Evolutionary conservation across 2,113 vertebrate genomes (phyloP).

Genomic region (Cottus gobio): DNA sequence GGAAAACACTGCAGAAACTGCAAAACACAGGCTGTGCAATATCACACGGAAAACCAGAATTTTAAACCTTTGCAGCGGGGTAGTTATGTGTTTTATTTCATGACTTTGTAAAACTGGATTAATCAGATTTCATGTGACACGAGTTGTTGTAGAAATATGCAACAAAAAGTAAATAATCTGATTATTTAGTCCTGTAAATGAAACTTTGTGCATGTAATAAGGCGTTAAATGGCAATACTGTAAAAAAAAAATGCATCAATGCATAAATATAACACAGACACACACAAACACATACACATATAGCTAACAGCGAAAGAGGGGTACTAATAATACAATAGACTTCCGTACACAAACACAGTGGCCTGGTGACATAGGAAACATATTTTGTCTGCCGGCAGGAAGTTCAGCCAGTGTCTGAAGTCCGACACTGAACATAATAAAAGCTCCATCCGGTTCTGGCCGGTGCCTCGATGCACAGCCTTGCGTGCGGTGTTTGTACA

Average conservation of each 20-base stretch:
- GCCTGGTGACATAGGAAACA: constrained; percentile 76
- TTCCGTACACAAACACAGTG: constrained; percentile 24
- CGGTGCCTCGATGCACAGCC: constrained; percentile 46
- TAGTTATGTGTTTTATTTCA: neutral
- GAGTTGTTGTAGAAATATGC: neutral
- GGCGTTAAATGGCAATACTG: neutral
- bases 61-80: neutral
- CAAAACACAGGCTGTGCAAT: constrained; percentile 14
- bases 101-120: neutral
- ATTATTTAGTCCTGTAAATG: constrained; percentile 2
- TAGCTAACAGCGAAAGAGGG: neutral
- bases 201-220: neutral
- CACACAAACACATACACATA: neutral
- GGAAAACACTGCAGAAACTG: constrained; percentile 21
- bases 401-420: constrained; percentile 72
- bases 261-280: neutral
- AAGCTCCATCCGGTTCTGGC: constrained; percentile 54
- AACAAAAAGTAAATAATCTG: constrained; percentile 2
- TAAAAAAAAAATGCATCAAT: neutral
- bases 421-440: constrained; percentile 69
- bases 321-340: constrained; percentile 27
- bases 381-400: constrained; percentile 73
- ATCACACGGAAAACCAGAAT: neutral
- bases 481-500: constrained; percentile 78
- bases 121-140: neutral